Evolutionary conservation across 2,113 vertebrate species (phyloP).

Genomic region (Vanacampus margaritifer): DNA sequence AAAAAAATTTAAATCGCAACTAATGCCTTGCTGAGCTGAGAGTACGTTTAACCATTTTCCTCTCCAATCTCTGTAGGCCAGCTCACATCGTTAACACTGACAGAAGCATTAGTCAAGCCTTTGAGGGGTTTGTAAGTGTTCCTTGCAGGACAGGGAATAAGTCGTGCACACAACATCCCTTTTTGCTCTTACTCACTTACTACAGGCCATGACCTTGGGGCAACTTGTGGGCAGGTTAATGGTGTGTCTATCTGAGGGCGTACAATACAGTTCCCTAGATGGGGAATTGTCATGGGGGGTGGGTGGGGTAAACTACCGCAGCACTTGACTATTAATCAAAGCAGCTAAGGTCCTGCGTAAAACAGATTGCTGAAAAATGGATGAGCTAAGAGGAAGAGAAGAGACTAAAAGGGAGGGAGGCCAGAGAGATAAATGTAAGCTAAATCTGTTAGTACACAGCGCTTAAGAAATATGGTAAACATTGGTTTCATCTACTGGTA

Average conservation of each 20-base stretch:
- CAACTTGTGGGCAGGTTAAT: constrained; percentile 35
- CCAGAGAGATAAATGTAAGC: constrained; percentile 6
- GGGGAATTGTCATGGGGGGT: constrained; percentile 15
- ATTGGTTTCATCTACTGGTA: too few species aligned
- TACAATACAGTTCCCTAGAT: constrained; percentile 41
- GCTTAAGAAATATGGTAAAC: too few species aligned
- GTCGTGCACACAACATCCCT: constrained; percentile 37
- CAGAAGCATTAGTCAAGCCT: constrained; percentile 55
- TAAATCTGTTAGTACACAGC: neutral
- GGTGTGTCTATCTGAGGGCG: constrained; percentile 21
- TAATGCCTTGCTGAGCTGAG: constrained; percentile 35
- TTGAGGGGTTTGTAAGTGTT: constrained; percentile 58
- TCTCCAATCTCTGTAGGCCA: constrained; percentile 15
- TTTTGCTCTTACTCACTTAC: constrained; percentile 19
- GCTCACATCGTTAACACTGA: constrained; percentile 49
- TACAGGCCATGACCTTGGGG: constrained; percentile 42
- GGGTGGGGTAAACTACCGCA: constrained; percentile 50
- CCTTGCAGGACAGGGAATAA: constrained; percentile 44
- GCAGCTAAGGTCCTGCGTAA: constrained; percentile 42
- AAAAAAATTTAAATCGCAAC: constrained; percentile 25
- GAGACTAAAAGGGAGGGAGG: neutral
- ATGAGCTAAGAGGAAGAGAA: constrained; percentile 33
- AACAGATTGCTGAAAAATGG: constrained; percentile 66
- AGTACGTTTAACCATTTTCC: constrained; percentile 9
- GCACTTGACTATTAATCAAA: constrained; percentile 69